Evolutionary conservation across 2,113 vertebrate species (phyloP), one percentile per base, ranked within the genome.

Genomic region (Phylloscopus trochiloides): DNA sequence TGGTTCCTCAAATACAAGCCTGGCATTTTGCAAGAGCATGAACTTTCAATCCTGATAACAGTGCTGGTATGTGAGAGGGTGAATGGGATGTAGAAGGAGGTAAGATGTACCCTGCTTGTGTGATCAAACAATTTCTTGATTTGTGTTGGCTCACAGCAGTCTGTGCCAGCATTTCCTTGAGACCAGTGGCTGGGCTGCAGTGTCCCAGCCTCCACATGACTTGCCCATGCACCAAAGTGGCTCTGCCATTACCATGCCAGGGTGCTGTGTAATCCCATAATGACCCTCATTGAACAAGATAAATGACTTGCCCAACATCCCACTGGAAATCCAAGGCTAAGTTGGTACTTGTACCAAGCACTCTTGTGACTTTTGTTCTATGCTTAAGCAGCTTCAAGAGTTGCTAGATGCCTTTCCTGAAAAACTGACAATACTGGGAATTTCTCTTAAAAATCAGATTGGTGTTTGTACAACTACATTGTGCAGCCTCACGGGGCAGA

Each of bases 401-500:
- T 9, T 89, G 55, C 55, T 77, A 73, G 24, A 16, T 67, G 59
- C 21, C 25, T 94, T 83, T 81, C 55, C 16, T 57, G 36, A 43
- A 75, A n/a, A 52, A 55, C 47, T 71, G 55, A 58, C 16, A 51
- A 57, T 51, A 62, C 6, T 20, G 31, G 18, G 11, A 77, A 54
- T n/a, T 90, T 58, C 12, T 76, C 42, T 25, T 47, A 62, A 72
- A 93, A 80, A 34, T 45, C 11, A 70, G 43, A 42, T 42, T 62
- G 20, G 20, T 73, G 17, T 59, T 70, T 58, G 14, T 36, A 50
- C 19, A 55, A 84, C 8, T 34, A 57, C 18, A 61, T 25, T 74
- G 71, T 61, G 18, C 32, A 70, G 54, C 38, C 26, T 50, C 43
- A 66, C 0, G 0, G 36, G 29, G 34, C 21, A 70, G 19, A 18